Evolutionary conservation across 2,797 vertebrate species (phyloP).

Genomic region (Hemibagrus guttatus): DNA sequence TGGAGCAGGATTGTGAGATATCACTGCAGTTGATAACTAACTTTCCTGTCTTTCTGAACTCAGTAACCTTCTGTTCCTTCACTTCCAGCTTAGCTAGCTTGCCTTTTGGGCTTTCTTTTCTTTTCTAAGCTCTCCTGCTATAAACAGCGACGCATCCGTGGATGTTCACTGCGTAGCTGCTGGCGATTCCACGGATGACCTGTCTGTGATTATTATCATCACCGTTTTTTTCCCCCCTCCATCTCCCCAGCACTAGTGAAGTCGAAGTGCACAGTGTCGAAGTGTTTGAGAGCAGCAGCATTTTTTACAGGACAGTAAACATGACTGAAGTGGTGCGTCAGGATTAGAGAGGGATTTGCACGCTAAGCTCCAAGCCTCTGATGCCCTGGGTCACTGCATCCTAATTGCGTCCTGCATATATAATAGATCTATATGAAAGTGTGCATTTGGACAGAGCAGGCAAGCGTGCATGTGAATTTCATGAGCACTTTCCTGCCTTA

Average conservation of each 20-base stretch:
- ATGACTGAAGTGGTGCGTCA: conserved; percentile 56
- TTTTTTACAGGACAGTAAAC: conserved; percentile 66
- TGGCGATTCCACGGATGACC: not conserved
- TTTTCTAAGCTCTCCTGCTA: not conserved
- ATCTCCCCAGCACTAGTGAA: not conserved
- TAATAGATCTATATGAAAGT: not conserved
- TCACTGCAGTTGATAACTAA: not conserved
- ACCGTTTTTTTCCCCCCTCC: not conserved
- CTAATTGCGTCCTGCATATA: conserved; percentile 23
- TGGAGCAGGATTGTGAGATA: not conserved
- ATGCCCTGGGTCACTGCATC: conserved; percentile 52
- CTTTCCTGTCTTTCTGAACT: not conserved
- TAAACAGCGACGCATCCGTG: not conserved
- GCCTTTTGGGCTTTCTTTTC: not conserved
- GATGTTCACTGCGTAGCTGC: not conserved
- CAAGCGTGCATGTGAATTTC: not conserved
- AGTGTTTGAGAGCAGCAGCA: conserved; percentile 42
- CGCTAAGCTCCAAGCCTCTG: conserved; percentile 69
- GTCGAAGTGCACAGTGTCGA: conserved; percentile 35
- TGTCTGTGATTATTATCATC: conserved; percentile 18
- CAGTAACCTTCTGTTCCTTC: conserved; percentile 8
- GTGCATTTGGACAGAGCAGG: not conserved
- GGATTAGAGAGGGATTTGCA: conserved; percentile 79
- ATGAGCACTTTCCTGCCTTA: not conserved
- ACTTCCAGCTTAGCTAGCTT: not conserved